Percentiles rank a stretch among this genome's conserved stretches.
These are phyloP conservation scores for Napeogenes sylphis DNA, from an alignment of 2,888 invertebrate genomes.

Conservation along the genomic window DNA sequence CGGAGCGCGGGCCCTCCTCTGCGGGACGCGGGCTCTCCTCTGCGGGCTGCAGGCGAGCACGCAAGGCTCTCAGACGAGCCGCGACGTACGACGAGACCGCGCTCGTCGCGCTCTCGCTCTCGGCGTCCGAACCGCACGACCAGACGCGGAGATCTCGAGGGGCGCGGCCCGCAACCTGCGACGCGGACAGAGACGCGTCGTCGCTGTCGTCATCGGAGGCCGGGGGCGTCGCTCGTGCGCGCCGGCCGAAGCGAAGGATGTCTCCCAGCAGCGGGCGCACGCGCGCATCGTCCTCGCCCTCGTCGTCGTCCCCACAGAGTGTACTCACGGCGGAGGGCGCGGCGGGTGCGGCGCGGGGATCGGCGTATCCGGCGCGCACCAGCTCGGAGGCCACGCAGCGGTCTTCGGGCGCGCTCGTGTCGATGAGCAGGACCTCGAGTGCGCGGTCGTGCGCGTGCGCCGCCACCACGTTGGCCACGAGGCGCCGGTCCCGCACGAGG, in stretches of 20 bases:
- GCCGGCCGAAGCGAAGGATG: conserved; percentile 20
- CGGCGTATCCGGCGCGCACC: conserved; percentile 71
- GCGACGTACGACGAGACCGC: conserved; percentile 5
- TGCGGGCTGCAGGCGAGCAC: neutral
- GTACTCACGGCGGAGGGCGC: conserved; percentile 52
- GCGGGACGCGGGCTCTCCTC: conserved; percentile 5
- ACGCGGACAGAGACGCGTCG: conserved; percentile 52
- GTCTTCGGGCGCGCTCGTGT: conserved; percentile 69
- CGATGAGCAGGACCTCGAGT: conserved; percentile 68
- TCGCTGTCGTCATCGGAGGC: conserved; percentile 37
- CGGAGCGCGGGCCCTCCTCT: conserved; percentile 3
- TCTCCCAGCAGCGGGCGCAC: conserved; percentile 26
- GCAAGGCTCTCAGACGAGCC: neutral
- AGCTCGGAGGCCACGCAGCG: conserved; percentile 69
- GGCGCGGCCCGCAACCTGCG: conserved; percentile 40
- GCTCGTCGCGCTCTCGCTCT: neutral
- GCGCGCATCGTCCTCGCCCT: conserved; percentile 15
- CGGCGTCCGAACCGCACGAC: conserved; percentile 13
- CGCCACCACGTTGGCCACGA: conserved; percentile 59
- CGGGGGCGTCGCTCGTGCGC: conserved; percentile 13
- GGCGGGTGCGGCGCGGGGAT: conserved; percentile 43
- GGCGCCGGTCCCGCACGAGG: conserved; percentile 48
- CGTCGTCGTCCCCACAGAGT: conserved; percentile 20
- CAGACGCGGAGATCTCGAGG: conserved; percentile 15
- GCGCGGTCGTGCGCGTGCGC: conserved; percentile 45